Base-by-base conservation (phyloP, 2,888 invertebrate genomes). In the Pediacus dermestoides region DNA sequence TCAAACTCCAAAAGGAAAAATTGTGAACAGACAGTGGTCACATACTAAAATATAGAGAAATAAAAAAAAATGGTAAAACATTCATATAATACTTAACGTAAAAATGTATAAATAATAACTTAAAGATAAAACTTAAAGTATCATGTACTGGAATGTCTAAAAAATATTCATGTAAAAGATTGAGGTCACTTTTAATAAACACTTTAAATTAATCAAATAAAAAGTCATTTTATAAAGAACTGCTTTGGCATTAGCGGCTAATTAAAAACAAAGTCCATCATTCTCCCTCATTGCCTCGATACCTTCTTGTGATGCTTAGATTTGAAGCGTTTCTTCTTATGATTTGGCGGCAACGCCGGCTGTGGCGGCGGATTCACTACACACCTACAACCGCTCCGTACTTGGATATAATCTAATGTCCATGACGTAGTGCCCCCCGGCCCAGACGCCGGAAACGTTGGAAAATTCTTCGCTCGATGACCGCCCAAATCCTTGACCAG, bases 361-460 rank as follows among this genome's bases (percentile, higher is more conserved):
- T n/a, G n/a, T n/a, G n/a, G n/a, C n/a, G n/a, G n/a, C 22, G 81
- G 79, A 58, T 72, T 74, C 45, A 89, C 77, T 65, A 85, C 82
- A 70, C 91, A 91, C 60, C 85, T 81, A 71, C 91, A 91, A 22
- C 90, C 91, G 52, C 86, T 85, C 40, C 88, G 76, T 44, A 91
- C 81, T 57, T 77, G 74, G 57, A 91, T 86, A 70, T 88, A 88
- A 72, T 89, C 89, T 70, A 90, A 73, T 44, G 82, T 80, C 81
- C 85, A 89, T 9, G n/a, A n/a, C 37, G 77, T 76, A 6, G 60
- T 58, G 15, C 58, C 60, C 21, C 55, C 58, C 4, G 57, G 52
- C 2, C 72, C 75, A 2, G 73, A 72, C 1, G 74, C 75, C 1
- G 78, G 75, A 49, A 80, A 67, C 30, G 67, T 58, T 8, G 71